A percentile compares a stretch with the other conserved stretches of the same genome.
phyloP scores from a whole-genome alignment of 2,888 invertebrate species.

The Hirtodrosophila duncani region DNA sequence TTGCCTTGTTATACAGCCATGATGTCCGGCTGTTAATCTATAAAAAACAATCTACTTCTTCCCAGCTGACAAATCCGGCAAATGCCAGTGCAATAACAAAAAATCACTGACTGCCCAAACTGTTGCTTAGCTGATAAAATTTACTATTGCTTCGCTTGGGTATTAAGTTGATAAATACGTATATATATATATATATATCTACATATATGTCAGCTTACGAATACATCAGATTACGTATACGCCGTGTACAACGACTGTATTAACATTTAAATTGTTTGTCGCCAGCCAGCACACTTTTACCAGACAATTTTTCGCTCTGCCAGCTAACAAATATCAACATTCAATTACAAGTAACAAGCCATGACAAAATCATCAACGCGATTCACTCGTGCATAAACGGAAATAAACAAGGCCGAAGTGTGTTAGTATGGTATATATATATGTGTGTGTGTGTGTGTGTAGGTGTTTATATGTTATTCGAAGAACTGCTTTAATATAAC shows the following conservation, averaged over 20 bases:
- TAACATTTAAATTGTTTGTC: conserved; percentile 40
- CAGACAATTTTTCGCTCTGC: conserved; percentile 32
- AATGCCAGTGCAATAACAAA: conserved; percentile 10
- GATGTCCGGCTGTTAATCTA: conserved; percentile 63
- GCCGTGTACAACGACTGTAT: conserved; percentile 8
- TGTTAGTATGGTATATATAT: too few relatives aligned
- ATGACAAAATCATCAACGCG: conserved; percentile 19
- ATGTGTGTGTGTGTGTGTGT: too few relatives aligned
- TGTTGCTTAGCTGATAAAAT: neutral
- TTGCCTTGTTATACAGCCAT: conserved; percentile 51
- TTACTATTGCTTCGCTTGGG: conserved; percentile 5
- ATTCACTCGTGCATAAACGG: conserved; percentile 31
- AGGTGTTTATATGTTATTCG: too few relatives aligned
- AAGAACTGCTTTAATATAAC: too few relatives aligned
- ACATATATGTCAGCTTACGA: conserved; percentile 23
- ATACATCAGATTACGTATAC: conserved; percentile 23
- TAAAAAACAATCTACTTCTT: too few relatives aligned
- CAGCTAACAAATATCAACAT: conserved; percentile 43
- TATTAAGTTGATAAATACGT: conserved; percentile 42
- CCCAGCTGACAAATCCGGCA: conserved; percentile 20
- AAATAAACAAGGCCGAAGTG: conserved; percentile 10
- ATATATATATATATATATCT: conserved; percentile 24
- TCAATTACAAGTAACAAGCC: conserved; percentile 56
- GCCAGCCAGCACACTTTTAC: conserved; percentile 27
- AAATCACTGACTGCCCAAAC: too few relatives aligned